These are phyloP conservation scores for Sparus aurata DNA, from an alignment of 2,797 vertebrate species.

Conservation along the genomic window DNA sequence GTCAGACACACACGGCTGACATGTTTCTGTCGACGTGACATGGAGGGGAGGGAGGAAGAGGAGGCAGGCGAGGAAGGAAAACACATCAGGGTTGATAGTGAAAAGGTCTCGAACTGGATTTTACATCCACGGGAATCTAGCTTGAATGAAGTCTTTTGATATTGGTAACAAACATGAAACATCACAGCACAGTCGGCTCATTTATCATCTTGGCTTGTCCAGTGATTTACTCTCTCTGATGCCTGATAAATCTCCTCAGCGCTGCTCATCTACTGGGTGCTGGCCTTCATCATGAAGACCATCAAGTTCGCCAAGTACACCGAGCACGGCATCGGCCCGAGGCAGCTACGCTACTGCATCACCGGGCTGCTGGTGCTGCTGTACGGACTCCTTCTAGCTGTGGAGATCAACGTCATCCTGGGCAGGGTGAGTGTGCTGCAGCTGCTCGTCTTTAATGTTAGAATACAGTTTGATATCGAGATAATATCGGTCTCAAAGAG, in stretches of 20 bases:
- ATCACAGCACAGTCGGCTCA: neutral
- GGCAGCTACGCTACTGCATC: constrained; percentile 96
- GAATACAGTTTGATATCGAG: neutral
- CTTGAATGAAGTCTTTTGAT: constrained; percentile 2
- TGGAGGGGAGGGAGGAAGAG: neutral
- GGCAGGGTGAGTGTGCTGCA: constrained; percentile 89
- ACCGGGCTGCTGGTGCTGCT: constrained; percentile 93
- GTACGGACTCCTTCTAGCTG: constrained; percentile 94
- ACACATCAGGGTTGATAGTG: neutral
- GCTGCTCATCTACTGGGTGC: constrained; percentile 95
- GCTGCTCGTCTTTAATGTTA: neutral
- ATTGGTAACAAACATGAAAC: constrained; percentile 2
- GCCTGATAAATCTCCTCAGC: constrained; percentile 79
- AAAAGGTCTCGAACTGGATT: neutral
- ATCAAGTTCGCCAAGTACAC: constrained; percentile 99
- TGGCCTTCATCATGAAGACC: constrained; percentile 96
- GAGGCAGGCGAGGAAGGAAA: neutral
- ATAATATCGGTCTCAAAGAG: neutral
- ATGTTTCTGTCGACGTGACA: neutral
- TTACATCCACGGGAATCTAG: neutral
- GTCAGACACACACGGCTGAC: neutral
- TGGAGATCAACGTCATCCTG: constrained; percentile 97
- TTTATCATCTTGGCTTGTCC: constrained; percentile 5
- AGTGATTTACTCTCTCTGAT: constrained; percentile 26
- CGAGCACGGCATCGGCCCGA: constrained; percentile 92